Evolutionary conservation across 2,888 invertebrate genomes (phyloP), one percentile per base, ranked within the genome.

Genomic region (Matsumyia berberina): DNA sequence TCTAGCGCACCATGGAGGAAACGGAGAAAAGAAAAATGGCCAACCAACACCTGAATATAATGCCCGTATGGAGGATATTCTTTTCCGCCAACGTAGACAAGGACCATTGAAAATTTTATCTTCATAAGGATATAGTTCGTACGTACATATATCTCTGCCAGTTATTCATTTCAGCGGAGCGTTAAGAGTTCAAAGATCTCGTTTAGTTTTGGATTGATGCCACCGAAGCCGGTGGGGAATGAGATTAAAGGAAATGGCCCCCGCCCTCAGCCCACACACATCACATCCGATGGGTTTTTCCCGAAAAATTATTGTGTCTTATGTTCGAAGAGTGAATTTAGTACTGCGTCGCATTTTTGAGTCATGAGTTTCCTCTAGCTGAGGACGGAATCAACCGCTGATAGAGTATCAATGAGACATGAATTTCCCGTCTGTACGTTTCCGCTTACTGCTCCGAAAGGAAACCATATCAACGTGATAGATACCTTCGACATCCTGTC

Each of bases 351-450:
- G 24, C 53, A 69, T 53, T 62, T 70, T 62, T 55, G 46, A 44
- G 62, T 77, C 53, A 55, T 77, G 60, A 46, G 58, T 69, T 8
- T 42, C 53, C 39, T 51, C 35, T 35, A 64, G n/a, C 19, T 8
- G 5, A 39, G 24, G 39, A 51, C 57, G 58, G 72, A 79, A 66
- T 46, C 60, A 60, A 58, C 37, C 60, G 39, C 67, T 53, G 60
- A 80, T 80, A 80, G 19, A 42, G n/a, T 67, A 80, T 69, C 69
- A 76, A 76, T 81, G 55, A 35, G 37, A 67, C 15, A 57, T 53
- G 67, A 44, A 49, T 67, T 80, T 73, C 53, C 64, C 44, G 57
- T 66, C 24, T 31, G n/a, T 24, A 17, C 9, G 53, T 67, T 80
- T 73, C 76, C 64, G 64, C 42, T 77, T 33, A 35, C 11, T 17